Conservation (phyloP, 1,140 invertebrate species). For the Pomacea maculata region DNA sequence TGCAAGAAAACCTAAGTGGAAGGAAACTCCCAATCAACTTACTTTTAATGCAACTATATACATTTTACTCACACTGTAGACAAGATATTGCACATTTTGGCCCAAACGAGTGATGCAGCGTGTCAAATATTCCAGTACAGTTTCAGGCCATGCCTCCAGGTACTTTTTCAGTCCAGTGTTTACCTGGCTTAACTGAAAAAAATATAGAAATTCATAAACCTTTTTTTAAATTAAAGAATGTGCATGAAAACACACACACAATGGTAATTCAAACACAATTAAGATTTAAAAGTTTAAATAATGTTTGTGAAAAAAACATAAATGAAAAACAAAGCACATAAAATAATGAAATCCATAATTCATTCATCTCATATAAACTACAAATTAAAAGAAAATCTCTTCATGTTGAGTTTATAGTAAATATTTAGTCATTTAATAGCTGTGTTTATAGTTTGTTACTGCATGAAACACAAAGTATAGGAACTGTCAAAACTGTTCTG, state of each 20-base stretch:
- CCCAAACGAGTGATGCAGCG: slow-evolving; percentile 24
- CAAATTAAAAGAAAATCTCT: too few species aligned
- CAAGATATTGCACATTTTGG: slow-evolving; percentile 14
- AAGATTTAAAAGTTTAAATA: background rate
- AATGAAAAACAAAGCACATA: background rate
- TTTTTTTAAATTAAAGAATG: too few species aligned
- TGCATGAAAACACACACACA: too few species aligned
- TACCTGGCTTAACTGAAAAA: slow-evolving; percentile 32
- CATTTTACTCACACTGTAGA: slow-evolving; percentile 14
- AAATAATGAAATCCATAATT: background rate
- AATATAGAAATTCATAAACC: background rate
- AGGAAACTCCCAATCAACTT: too few species aligned
- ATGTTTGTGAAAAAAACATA: background rate
- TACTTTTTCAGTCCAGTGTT: slow-evolving; percentile 30
- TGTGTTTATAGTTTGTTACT: too few species aligned
- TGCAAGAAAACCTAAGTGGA: background rate
- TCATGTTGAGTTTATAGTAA: too few species aligned
- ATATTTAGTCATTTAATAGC: too few species aligned
- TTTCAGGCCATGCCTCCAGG: slow-evolving; percentile 33
- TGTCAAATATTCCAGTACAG: slow-evolving; percentile 33
- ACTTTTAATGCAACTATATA: too few species aligned
- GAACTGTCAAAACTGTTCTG: too few species aligned
- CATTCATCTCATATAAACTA: too few species aligned
- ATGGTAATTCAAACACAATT: background rate
- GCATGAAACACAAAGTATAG: too few species aligned